These are phyloP conservation scores for Catostylus mosaicus DNA, from an alignment of 30 jellyfish, hydroid and myxozoan genomes.

Conservation along the genomic window DNA sequence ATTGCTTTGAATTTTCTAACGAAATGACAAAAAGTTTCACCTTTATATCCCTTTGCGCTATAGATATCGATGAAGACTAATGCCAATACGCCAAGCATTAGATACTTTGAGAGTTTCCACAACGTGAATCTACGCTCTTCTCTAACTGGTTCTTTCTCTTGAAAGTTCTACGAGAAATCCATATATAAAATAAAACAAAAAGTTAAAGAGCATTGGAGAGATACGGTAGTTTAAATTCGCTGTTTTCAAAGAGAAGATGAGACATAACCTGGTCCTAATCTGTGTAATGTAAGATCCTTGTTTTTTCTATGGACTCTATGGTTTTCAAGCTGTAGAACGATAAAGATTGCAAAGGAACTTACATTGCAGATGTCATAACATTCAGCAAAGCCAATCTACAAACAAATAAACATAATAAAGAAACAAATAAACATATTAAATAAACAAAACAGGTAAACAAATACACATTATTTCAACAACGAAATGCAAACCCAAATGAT, in stretches of 20 bases:
- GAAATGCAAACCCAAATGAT: too few relatives aligned
- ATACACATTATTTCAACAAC: too few relatives aligned
- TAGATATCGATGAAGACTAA: constrained; percentile 58
- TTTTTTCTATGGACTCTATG: not conserved
- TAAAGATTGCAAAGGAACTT: not conserved
- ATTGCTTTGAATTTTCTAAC: not conserved
- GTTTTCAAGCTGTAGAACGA: not conserved
- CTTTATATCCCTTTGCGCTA: constrained; percentile 53
- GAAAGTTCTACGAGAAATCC: constrained; percentile 38
- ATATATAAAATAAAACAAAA: not conserved
- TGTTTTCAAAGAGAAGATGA: not conserved
- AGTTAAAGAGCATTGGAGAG: not conserved
- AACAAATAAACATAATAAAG: constrained; percentile 4
- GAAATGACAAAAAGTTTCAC: constrained; percentile 10
- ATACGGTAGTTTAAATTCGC: not conserved
- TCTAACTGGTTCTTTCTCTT: constrained; percentile 19
- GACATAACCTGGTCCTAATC: not conserved
- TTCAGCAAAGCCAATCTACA: constrained; percentile 80
- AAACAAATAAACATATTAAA: too few relatives aligned
- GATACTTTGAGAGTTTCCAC: constrained; percentile 34
- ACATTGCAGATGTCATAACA: constrained; percentile 73
- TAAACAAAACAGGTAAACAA: too few relatives aligned
- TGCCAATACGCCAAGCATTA: constrained; percentile 4
- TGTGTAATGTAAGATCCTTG: not conserved
- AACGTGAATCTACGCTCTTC: constrained; percentile 31